phyloP scores from a whole-genome alignment of 2,797 vertebrate genomes.

The Cygnus olor region DNA sequence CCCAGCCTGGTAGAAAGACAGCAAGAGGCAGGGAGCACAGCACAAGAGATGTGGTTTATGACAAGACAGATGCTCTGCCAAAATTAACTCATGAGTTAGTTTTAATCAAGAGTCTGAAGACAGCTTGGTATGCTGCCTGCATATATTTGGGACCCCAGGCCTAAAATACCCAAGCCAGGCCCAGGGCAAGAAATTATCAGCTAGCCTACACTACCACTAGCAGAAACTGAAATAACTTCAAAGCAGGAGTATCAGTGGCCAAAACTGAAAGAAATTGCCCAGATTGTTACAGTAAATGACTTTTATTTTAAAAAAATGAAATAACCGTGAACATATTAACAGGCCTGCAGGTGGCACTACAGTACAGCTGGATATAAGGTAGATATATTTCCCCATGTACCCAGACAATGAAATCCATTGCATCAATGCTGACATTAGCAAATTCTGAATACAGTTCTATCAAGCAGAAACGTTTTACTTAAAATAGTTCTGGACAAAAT shows the following conservation, averaged over 20 bases:
- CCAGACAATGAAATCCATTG: slow-evolving; percentile 78
- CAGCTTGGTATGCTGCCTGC: not conserved
- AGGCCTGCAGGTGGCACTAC: slow-evolving; percentile 84
- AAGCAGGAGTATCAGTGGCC: not conserved
- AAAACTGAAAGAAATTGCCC: not conserved
- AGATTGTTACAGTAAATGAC: slow-evolving; percentile 84
- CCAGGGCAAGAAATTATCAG: not conserved
- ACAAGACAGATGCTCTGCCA: not conserved
- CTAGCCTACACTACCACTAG: not conserved
- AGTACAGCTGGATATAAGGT: slow-evolving; percentile 81
- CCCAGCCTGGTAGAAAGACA: not conserved
- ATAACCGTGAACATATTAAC: slow-evolving; percentile 86
- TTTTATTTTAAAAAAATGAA: slow-evolving; percentile 83
- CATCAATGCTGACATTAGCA: slow-evolving; percentile 76
- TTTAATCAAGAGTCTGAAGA: not conserved
- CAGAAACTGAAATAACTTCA: not conserved
- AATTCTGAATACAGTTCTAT: slow-evolving; percentile 81
- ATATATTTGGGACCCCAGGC: rapidly evolving
- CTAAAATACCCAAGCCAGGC: not conserved
- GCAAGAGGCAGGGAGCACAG: not conserved
- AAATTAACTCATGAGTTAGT: not conserved
- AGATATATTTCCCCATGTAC: slow-evolving; percentile 79
- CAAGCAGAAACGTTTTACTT: slow-evolving; percentile 79
- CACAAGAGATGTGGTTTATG: not conserved
- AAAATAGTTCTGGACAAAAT: slow-evolving; percentile 81